Percentiles rank a stretch among this genome's conserved stretches.
These are phyloP conservation scores for Strigamia crassipes DNA, from an alignment of 2,888 invertebrate genomes.

Conservation along the genomic window DNA sequence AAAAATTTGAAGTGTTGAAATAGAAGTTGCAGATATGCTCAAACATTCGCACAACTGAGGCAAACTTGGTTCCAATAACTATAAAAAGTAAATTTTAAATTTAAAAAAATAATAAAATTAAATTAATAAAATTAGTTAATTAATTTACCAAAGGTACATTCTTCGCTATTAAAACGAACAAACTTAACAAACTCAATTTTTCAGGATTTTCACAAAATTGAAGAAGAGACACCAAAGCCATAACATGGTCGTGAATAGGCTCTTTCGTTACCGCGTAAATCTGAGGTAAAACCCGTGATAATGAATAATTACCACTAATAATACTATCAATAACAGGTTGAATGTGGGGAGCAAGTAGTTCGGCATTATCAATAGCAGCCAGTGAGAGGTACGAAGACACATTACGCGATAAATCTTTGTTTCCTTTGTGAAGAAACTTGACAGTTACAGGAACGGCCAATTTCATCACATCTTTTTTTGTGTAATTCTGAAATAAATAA, in stretches of 20 bases:
- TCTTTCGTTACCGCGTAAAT: constrained; percentile 86
- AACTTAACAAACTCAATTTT: constrained; percentile 78
- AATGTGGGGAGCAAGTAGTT: constrained; percentile 81
- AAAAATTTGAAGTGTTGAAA: constrained; percentile 74
- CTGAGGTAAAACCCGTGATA: constrained; percentile 85
- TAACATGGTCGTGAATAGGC: constrained; percentile 81
- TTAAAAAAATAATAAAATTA: neutral
- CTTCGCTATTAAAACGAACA: constrained; percentile 81
- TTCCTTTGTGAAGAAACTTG: constrained; percentile 86
- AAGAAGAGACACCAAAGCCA: constrained; percentile 77
- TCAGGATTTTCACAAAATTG: constrained; percentile 85
- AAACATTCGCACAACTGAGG: constrained; percentile 81
- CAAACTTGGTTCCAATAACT: constrained; percentile 79
- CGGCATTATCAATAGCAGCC: constrained; percentile 88
- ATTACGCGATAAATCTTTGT: constrained; percentile 84
- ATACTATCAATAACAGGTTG: constrained; percentile 89
- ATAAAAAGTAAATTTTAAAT: constrained; percentile 51
- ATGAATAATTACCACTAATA: constrained; percentile 81
- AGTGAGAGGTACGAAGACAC: constrained; percentile 89
- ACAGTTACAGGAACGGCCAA: constrained; percentile 86
- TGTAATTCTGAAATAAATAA: constrained; percentile 66
- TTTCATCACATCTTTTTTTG: constrained; percentile 75
- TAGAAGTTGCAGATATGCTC: constrained; percentile 65
- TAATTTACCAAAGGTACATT: constrained; percentile 72
- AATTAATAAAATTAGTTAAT: neutral